These are phyloP conservation scores for Glaucidium brasilianum DNA, from an alignment of 2,113 vertebrate genomes.

Conservation along the genomic window DNA sequence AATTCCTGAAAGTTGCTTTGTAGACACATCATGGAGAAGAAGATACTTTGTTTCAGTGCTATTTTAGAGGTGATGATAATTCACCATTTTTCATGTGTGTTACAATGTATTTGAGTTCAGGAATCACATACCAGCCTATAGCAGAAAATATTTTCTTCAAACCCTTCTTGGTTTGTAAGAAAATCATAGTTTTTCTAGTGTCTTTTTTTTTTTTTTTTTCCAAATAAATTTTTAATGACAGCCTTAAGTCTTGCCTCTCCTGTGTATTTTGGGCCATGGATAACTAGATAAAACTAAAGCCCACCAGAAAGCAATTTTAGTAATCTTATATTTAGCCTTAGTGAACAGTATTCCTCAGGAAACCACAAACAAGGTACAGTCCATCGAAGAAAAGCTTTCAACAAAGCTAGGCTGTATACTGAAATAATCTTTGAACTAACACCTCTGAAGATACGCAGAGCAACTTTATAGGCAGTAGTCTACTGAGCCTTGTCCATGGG, in stretches of 20 bases:
- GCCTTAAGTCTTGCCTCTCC: constrained; percentile 1
- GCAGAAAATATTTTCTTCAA: not conserved
- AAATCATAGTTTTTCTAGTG: not conserved
- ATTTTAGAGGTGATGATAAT: not conserved
- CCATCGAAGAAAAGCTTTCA: constrained; percentile 22
- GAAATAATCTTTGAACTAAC: constrained; percentile 50
- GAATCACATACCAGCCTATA: not conserved
- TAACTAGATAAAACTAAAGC: constrained; percentile 40
- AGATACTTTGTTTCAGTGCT: not conserved
- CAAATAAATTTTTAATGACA: constrained; percentile 50
- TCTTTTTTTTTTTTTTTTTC: not conserved
- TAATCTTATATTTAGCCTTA: constrained; percentile 1
- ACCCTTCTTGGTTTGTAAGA: not conserved
- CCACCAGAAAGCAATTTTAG: constrained; percentile 30
- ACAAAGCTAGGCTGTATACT: constrained; percentile 18
- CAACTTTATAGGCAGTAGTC: not conserved
- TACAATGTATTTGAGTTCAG: not conserved
- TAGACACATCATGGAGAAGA: not conserved
- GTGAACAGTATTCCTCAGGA: constrained; percentile 11
- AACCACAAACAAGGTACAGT: constrained; percentile 4
- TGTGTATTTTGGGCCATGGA: constrained; percentile 10
- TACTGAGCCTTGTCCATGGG: not conserved
- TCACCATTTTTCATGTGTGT: not conserved
- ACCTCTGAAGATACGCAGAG: not conserved
- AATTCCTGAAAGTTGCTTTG: not conserved